These are phyloP conservation scores for Stenodema calcarata DNA, from an alignment of 2,888 invertebrate species.

Conservation along the genomic window DNA sequence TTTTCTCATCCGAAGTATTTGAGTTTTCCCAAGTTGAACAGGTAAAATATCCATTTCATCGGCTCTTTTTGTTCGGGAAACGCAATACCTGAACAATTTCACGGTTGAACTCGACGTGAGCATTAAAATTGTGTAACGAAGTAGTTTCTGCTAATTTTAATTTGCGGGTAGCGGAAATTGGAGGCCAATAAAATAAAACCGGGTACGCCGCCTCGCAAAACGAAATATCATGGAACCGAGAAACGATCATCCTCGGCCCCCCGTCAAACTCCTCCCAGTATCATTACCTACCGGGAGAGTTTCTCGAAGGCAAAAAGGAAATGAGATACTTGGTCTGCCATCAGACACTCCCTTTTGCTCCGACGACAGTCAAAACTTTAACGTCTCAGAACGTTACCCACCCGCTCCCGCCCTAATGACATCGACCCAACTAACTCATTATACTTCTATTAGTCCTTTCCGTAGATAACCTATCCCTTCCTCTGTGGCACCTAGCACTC, in stretches of 20 bases:
- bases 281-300: background rate
- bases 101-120: background rate
- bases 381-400: background rate
- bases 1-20: background rate
- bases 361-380: background rate
- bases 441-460: slow-evolving; percentile 37
- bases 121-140: background rate
- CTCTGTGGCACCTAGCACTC: slow-evolving; percentile 20
- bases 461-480: slow-evolving; percentile 26
- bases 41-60: background rate
- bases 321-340: background rate
- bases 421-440: slow-evolving; percentile 30
- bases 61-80: background rate
- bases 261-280: background rate
- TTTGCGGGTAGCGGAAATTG: background rate
- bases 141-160: background rate
- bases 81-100: background rate
- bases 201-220: background rate
- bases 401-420: slow-evolving; percentile 27
- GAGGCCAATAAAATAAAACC: background rate
- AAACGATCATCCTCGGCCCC: background rate
- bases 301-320: background rate
- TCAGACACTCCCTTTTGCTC: background rate
- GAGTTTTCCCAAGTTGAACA: no score
- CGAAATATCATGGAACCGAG: background rate